Evolutionary conservation across 2,113 vertebrate genomes (phyloP), one percentile per base, ranked within the genome.

Genomic region (Sylvietta virens): DNA sequence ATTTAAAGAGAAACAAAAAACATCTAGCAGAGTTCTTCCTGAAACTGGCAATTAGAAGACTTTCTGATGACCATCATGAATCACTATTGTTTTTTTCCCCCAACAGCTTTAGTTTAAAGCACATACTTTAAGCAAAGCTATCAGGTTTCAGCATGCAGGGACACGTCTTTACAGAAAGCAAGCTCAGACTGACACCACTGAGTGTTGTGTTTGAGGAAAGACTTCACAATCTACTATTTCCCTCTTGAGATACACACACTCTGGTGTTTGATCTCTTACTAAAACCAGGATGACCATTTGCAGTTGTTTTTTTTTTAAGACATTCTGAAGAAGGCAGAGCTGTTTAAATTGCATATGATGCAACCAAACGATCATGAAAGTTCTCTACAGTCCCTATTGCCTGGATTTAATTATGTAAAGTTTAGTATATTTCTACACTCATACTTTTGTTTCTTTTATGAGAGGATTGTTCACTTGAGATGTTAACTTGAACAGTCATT

Each of bases 1-100:
- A 14, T 85, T 85, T 80, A 42, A 88, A 88, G 56, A 88, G 47
- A 84, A 80, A 83, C 7, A 81, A 73, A 37, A 21, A 74, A 13
- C 24, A 67, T 64, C 20, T 86, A 79, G 20, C 37, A 86, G 53
- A 86, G 20, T 40, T 90, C 15, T 78, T 78, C 48, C 22, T 44
- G 53, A 39, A 78, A 1, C 35, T 70, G 24, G 21, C 30, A 67
- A 73, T 40, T 57, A 88, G 27, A 10, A 74, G 33, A 13, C 10
- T 83, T 92, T 82, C 58, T 76, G 39, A 66, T 44, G 61, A 37
- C 16, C 19, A 31, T 42, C 11, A 30, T 50, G 48, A 71, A 83
- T 39, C 30, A 37, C 4, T n/a, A 22, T 24, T 66, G 22, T 6
- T 50, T 65, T 71, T 30, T 71, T 39, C 11, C 27, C 19, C 18